Conservation (phyloP, 2,113 vertebrate genomes). For the Cromileptes altivelis region DNA sequence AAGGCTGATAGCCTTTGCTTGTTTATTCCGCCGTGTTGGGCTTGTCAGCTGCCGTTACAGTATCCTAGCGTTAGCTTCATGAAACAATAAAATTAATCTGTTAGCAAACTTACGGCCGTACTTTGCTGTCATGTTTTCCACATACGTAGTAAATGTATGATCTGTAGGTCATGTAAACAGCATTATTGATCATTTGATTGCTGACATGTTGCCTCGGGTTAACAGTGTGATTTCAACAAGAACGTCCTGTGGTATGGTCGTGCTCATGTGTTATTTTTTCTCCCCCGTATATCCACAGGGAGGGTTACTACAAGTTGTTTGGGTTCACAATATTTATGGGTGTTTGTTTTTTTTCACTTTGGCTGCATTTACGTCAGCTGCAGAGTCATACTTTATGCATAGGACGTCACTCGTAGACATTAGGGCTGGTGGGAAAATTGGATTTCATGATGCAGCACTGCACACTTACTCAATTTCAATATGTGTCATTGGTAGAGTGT, state of each 20-base stretch:
- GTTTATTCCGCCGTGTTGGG: not conserved
- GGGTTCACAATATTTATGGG: not conserved
- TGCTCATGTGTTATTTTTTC: not conserved
- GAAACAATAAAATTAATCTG: not conserved
- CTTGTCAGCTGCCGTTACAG: not conserved
- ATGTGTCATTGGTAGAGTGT: not conserved
- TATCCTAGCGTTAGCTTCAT: not conserved
- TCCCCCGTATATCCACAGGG: not conserved
- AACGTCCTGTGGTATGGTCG: not conserved
- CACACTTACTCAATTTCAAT: not conserved
- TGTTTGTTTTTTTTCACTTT: not conserved
- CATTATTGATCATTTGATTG: not conserved
- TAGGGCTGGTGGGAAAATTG: not conserved
- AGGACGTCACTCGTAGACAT: slow-evolving; percentile 28
- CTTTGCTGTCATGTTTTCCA: not conserved
- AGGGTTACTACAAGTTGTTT: not conserved
- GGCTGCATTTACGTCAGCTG: slow-evolving; percentile 32
- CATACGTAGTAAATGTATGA: not conserved
- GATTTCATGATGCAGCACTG: slow-evolving; percentile 4
- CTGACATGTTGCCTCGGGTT: not conserved
- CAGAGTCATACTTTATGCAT: slow-evolving; percentile 18
- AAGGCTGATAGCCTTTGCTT: not conserved
- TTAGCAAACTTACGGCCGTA: too few relatives aligned
- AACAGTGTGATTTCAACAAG: not conserved
- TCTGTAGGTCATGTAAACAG: not conserved